phyloP scores from a whole-genome alignment of 2,113 vertebrate genomes.

The Carassius carassius region DNA sequence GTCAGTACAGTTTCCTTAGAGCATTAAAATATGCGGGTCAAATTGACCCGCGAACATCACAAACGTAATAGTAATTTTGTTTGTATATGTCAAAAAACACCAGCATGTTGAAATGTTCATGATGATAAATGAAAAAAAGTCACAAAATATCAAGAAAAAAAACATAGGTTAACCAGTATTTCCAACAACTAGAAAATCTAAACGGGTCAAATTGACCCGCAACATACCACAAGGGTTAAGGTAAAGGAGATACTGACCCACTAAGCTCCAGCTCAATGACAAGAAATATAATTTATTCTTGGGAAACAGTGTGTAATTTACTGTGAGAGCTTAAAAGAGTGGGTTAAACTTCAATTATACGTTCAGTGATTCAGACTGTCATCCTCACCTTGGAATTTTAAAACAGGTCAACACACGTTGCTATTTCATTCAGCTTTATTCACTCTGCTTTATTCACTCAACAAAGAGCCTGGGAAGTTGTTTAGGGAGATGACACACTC shows the following conservation, averaged over 20 bases:
- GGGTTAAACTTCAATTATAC: background rate
- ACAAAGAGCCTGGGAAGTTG: background rate
- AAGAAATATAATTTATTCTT: background rate
- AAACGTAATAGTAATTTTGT: too few species aligned
- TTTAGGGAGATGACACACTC: background rate
- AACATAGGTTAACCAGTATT: too few species aligned
- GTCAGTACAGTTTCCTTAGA: too few species aligned
- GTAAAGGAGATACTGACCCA: background rate
- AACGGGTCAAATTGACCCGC: too few species aligned
- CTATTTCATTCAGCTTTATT: background rate
- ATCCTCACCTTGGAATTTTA: constrained; percentile 6
- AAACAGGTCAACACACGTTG: constrained; percentile 29
- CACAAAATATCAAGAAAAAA: too few species aligned
- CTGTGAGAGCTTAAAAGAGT: background rate
- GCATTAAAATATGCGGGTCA: too few species aligned
- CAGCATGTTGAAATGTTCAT: too few species aligned
- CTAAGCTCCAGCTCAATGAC: background rate
- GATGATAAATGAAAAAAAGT: too few species aligned
- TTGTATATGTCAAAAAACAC: too few species aligned
- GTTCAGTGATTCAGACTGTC: constrained; percentile 6
- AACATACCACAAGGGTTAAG: too few species aligned
- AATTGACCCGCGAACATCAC: too few species aligned
- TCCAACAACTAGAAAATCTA: too few species aligned
- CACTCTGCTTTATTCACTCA: background rate
- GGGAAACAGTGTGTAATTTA: constrained; percentile 20